phyloP scores from a whole-genome alignment of 1,140 invertebrate species.

The Aphelinus atriplicis region DNA sequence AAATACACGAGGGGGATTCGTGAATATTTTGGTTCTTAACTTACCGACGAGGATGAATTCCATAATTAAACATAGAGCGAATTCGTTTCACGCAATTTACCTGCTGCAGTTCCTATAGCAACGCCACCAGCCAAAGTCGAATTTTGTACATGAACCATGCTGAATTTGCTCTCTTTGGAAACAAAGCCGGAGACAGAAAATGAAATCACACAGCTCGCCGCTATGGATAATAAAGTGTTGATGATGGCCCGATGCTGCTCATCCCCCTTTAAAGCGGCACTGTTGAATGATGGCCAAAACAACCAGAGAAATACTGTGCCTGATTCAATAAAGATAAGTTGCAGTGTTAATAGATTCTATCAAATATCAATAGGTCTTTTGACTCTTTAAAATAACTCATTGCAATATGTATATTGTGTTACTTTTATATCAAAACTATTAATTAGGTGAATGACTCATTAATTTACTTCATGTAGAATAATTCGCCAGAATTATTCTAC shows the following conservation, averaged over 20 bases:
- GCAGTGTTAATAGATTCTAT: too few relatives aligned
- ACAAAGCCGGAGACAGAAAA: conserved; percentile 85
- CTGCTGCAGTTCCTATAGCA: conserved; percentile 67
- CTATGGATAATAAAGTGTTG: conserved; percentile 91
- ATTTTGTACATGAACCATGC: conserved; percentile 93
- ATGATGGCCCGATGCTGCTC: conserved; percentile 87
- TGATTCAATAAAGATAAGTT: conserved; percentile 50
- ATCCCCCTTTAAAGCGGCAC: conserved; percentile 77
- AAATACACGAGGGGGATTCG: too few relatives aligned
- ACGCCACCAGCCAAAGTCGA: conserved; percentile 87
- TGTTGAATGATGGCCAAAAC: conserved; percentile 97
- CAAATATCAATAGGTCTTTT: too few relatives aligned
- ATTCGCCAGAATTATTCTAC: too few relatives aligned
- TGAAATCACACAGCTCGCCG: conserved; percentile 82
- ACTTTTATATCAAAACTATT: too few relatives aligned
- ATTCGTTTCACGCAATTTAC: conserved; percentile 41
- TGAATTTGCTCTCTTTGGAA: conserved; percentile 83
- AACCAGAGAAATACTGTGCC: conserved; percentile 94
- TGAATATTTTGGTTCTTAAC: too few relatives aligned
- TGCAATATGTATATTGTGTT: too few relatives aligned
- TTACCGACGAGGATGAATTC: too few relatives aligned
- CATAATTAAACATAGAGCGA: too few relatives aligned
- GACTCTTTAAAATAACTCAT: too few relatives aligned
- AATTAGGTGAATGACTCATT: too few relatives aligned
- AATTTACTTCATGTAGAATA: too few relatives aligned